Conservation (phyloP, 2,113 vertebrate species). For the Serinus canaria region DNA sequence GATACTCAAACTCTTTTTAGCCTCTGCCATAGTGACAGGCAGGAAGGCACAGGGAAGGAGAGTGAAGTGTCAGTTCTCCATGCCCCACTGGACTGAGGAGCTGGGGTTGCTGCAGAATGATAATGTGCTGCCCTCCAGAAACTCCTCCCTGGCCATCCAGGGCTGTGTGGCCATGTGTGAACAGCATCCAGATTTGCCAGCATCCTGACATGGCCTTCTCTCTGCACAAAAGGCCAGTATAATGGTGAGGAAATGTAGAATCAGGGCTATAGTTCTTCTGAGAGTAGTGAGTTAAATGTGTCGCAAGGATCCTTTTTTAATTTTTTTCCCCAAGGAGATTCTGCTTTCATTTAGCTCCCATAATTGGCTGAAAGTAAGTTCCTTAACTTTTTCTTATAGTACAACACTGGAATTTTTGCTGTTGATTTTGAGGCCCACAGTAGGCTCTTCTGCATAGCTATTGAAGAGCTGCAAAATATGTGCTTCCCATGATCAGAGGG, state of each 20-base stretch:
- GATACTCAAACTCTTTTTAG: neutral
- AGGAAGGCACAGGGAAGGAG: neutral
- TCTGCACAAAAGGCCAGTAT: neutral
- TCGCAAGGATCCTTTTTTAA: neutral
- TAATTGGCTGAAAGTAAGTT: neutral
- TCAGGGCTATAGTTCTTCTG: neutral
- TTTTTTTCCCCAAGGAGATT: neutral
- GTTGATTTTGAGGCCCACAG: neutral
- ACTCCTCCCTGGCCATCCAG: neutral
- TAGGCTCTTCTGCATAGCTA: neutral
- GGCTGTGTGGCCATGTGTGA: neutral
- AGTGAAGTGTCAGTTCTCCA: neutral
- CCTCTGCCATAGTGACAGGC: neutral
- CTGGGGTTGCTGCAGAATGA: slow-evolving; percentile 3
- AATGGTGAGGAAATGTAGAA: slow-evolving; percentile 15
- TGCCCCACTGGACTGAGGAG: neutral
- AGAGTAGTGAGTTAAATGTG: neutral
- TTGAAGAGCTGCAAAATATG: neutral
- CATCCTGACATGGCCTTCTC: slow-evolving; percentile 5
- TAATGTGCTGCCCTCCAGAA: neutral
- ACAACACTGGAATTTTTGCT: neutral
- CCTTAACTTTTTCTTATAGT: neutral
- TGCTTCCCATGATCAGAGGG: neutral
- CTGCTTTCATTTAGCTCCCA: neutral
- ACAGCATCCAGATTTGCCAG: neutral